Percentiles rank a stretch among this genome's conserved stretches.
Conservation (phyloP, 2,888 invertebrate species). For the Chymomyza caudatula region DNA sequence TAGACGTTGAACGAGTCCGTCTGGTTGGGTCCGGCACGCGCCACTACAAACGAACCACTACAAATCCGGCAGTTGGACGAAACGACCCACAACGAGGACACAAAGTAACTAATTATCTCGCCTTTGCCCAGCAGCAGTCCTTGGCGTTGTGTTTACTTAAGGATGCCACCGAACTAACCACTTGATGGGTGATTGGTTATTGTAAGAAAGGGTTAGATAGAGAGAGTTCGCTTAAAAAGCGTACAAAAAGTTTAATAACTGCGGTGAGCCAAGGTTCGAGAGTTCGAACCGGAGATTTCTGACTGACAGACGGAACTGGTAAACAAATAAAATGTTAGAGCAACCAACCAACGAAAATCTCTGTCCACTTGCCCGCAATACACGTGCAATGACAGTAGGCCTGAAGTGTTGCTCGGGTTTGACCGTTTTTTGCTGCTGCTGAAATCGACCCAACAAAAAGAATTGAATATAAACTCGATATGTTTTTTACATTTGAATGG, state of each 20-base stretch:
- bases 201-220: not conserved
- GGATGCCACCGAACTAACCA: slow-evolving; percentile 5
- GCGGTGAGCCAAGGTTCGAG: slow-evolving; percentile 17
- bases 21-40: slow-evolving; percentile 39
- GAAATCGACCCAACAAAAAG: slow-evolving; percentile 23
- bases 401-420: not conserved
- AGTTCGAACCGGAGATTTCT: not conserved
- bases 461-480: slow-evolving; percentile 45
- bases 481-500: slow-evolving; percentile 50
- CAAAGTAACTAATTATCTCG: slow-evolving; percentile 71
- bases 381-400: slow-evolving; percentile 17
- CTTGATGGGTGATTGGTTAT: not conserved
- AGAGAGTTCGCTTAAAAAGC: slow-evolving; percentile 11
- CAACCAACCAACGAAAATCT: not conserved
- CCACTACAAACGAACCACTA: slow-evolving; percentile 43
- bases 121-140: slow-evolving; percentile 41
- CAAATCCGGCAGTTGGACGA: slow-evolving; percentile 34
- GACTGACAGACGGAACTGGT: not conserved
- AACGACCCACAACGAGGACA: slow-evolving; percentile 47
- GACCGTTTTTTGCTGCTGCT: not conserved
- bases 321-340: not conserved
- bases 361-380: not conserved
- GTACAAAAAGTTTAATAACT: slow-evolving; percentile 47
- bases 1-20: not conserved
- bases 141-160: slow-evolving; percentile 49